Base-by-base conservation (phyloP, 2,797 vertebrate species). In the Enoplosus armatus region DNA sequence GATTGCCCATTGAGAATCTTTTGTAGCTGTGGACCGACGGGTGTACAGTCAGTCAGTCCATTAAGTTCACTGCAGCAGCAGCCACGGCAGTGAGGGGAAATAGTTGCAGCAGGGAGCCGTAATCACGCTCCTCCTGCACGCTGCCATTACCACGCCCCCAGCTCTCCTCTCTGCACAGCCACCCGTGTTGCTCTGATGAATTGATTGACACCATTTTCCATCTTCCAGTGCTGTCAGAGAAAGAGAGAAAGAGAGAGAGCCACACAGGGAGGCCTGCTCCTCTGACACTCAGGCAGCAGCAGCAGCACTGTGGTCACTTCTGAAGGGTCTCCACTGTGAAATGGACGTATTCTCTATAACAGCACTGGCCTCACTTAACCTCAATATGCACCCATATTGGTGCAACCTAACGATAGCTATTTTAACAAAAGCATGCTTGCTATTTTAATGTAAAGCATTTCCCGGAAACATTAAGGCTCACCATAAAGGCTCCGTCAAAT, bases 201-300 rank as follows among this genome's bases (percentile, higher is more conserved):
- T 94, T 94, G 94, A 95, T 94, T 94, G 95, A 95, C 93, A 94
- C 91, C 92, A 93, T 95, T 94, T 94, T 92, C 92, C 91, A 94
- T 95, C 94, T 93, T 90, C 88, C 82, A 68, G 85, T 31, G 83
- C 93, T 91, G 91, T 93, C 90, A 91, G 89, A 82, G 75, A 86
- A 70, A 75, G 80, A 77, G 37, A 39, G 78, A 87, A 88, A 16
- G 86, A 75, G 78, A 87, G 89, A 16, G 86, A 75, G 75, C 75
- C 83, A 84, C 84, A 88, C 79, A 86, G 83, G 67, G 77, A 74
- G 85, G 67, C 78, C 77, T 29, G 72, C 77, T 83, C 75, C 68
- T 83, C 80, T 82, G 86, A 75, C 68, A 59, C 66, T 48, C 50
- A 31, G 53, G 62, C 79, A 65, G 75, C 66, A 79, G 68, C 74